Percentiles rank a stretch among this genome's conserved stretches.
Conservation (phyloP, 1,140 invertebrate genomes). For the Centruroides vittatus region DNA sequence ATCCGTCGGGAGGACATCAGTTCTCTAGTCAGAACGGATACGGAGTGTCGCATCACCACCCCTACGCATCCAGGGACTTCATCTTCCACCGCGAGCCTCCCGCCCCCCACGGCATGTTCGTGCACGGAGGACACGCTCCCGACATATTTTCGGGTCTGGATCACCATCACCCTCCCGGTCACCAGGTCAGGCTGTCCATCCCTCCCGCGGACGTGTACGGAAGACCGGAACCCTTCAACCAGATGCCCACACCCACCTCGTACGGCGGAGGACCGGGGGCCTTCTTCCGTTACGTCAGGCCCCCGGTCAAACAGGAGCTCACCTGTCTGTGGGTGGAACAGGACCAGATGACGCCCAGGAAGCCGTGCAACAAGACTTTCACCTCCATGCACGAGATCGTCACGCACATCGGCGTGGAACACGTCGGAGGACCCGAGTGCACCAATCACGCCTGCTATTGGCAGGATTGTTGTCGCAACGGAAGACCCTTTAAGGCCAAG, state of each 20-base stretch:
- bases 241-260: slow-evolving; percentile 21
- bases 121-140: slow-evolving; percentile 21
- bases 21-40: slow-evolving; percentile 8
- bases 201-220: slow-evolving; percentile 30
- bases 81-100: slow-evolving; percentile 44
- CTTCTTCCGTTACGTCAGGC: slow-evolving; percentile 80
- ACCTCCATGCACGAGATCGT: slow-evolving; percentile 89
- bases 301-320: slow-evolving; percentile 62
- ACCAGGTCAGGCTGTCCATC: slow-evolving; percentile 30
- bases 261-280: slow-evolving; percentile 45
- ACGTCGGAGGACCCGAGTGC: slow-evolving; percentile 92
- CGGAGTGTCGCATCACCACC: slow-evolving; percentile 27
- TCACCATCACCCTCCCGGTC: slow-evolving; percentile 17
- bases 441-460: slow-evolving; percentile 93
- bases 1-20: neutral
- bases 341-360: slow-evolving; percentile 53
- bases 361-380: slow-evolving; percentile 84
- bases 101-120: slow-evolving; percentile 6
- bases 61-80: slow-evolving; percentile 57
- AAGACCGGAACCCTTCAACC: slow-evolving; percentile 24
- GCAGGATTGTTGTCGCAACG: slow-evolving; percentile 83
- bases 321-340: slow-evolving; percentile 85
- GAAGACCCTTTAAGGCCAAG: slow-evolving; percentile 95
- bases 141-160: slow-evolving; percentile 32
- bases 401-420: slow-evolving; percentile 88